Evolutionary conservation across 2,797 vertebrate genomes (phyloP).

Genomic region (Anguilla megastoma): DNA sequence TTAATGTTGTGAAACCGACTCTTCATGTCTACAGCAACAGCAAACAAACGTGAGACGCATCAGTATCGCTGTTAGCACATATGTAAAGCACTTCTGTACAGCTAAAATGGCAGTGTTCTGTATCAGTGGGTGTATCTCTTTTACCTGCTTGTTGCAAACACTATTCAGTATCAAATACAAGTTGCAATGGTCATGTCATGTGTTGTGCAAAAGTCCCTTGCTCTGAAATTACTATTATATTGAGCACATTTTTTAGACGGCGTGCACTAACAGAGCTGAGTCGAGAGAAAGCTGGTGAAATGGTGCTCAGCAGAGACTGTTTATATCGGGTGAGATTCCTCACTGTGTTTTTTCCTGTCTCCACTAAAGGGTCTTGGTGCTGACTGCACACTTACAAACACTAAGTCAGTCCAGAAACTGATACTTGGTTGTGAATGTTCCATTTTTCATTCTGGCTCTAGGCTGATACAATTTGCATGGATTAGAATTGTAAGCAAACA

Average conservation of each 20-base stretch:
- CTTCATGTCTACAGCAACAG: neutral
- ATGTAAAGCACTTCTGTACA: neutral
- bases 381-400: neutral
- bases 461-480: neutral
- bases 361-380: neutral
- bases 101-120: neutral
- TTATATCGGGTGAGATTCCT: neutral
- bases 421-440: neutral
- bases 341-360: neutral
- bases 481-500: conserved; percentile 1
- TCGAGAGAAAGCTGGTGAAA: neutral
- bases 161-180: neutral
- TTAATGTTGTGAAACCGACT: neutral
- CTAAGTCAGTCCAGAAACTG: neutral
- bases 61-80: neutral
- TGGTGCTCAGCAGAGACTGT: neutral
- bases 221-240: neutral
- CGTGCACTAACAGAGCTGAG: neutral
- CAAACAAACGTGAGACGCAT: neutral
- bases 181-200: neutral
- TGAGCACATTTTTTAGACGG: neutral
- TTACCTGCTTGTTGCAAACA: neutral
- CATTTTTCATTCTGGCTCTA: neutral
- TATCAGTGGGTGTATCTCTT: neutral
- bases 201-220: neutral